These are phyloP conservation scores for Clarias gariepinus DNA, from an alignment of 2,113 vertebrate species.

Conservation along the genomic window DNA sequence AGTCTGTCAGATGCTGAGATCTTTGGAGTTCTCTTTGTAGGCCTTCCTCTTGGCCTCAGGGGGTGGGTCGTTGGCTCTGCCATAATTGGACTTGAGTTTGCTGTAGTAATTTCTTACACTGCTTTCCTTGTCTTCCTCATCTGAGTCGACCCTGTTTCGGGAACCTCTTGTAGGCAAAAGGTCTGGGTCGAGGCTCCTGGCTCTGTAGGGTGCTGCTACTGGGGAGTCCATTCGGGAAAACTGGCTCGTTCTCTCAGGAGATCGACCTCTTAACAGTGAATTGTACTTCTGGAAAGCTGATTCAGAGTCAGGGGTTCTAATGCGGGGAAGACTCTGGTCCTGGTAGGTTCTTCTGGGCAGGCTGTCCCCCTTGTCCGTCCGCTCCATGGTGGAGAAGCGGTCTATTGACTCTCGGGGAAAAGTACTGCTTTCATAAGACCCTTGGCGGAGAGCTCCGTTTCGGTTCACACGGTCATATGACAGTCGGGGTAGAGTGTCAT, in stretches of 20 bases:
- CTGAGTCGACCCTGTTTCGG: slow-evolving; percentile 50
- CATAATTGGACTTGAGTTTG: slow-evolving; percentile 66
- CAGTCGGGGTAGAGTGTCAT: neutral
- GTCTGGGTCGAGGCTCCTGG: slow-evolving; percentile 70
- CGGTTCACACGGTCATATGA: slow-evolving; percentile 59
- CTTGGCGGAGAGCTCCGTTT: slow-evolving; percentile 47
- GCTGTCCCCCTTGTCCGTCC: slow-evolving; percentile 56
- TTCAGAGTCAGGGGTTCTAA: slow-evolving; percentile 67
- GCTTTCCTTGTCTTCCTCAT: slow-evolving; percentile 69
- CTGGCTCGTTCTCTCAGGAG: slow-evolving; percentile 50
- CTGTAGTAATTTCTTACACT: slow-evolving; percentile 81
- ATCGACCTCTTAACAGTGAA: slow-evolving; percentile 68
- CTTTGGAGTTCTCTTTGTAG: slow-evolving; percentile 92
- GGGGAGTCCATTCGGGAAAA: slow-evolving; percentile 55
- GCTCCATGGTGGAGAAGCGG: slow-evolving; percentile 59
- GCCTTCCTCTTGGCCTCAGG: slow-evolving; percentile 81
- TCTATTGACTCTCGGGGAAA: slow-evolving; percentile 34
- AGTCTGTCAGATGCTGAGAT: slow-evolving; percentile 92
- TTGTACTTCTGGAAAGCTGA: slow-evolving; percentile 69
- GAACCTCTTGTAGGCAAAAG: slow-evolving; percentile 62
- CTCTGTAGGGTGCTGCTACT: slow-evolving; percentile 52
- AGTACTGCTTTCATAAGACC: slow-evolving; percentile 14
- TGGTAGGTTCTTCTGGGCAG: slow-evolving; percentile 59
- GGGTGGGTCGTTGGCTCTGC: slow-evolving; percentile 64
- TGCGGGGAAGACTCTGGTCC: slow-evolving; percentile 62